phyloP scores from a whole-genome alignment of 2,113 vertebrate species.

The Amblyopsis rosae region DNA sequence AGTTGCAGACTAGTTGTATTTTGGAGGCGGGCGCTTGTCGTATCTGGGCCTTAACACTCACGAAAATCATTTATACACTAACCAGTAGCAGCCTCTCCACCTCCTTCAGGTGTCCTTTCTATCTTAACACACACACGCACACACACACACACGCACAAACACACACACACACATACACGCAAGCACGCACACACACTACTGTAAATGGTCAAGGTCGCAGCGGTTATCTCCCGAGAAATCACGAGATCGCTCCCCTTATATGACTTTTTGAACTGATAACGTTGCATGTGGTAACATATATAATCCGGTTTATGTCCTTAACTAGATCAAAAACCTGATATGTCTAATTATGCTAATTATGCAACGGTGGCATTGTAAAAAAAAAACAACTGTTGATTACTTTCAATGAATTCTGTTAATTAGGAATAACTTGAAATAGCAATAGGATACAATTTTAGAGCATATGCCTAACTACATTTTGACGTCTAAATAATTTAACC shows the following conservation, averaged over 20 bases:
- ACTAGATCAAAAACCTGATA: too few relatives aligned
- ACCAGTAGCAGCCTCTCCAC: slow-evolving; percentile 23
- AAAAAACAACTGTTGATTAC: too few relatives aligned
- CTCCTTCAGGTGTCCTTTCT: slow-evolving; percentile 43
- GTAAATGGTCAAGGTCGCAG: slow-evolving; percentile 64
- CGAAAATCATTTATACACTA: not conserved
- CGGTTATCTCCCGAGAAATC: slow-evolving; percentile 65
- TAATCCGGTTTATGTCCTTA: too few relatives aligned
- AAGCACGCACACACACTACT: slow-evolving; percentile 65
- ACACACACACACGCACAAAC: slow-evolving; percentile 41
- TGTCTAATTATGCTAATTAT: too few relatives aligned
- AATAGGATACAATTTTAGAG: too few relatives aligned
- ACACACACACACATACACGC: slow-evolving; percentile 15
- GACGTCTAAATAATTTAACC: too few relatives aligned
- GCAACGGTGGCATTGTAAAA: too few relatives aligned
- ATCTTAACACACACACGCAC: slow-evolving; percentile 66
- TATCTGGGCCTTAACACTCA: not conserved
- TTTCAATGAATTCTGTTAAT: too few relatives aligned
- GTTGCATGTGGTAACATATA: too few relatives aligned
- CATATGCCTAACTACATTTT: too few relatives aligned
- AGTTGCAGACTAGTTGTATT: slow-evolving; percentile 12
- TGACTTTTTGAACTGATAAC: slow-evolving; percentile 24
- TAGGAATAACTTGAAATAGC: too few relatives aligned
- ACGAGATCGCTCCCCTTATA: slow-evolving; percentile 58
- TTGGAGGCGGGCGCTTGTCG: not conserved